phyloP scores from a whole-genome alignment of 1,140 invertebrate species.

The Steinernema khuongi region DNA sequence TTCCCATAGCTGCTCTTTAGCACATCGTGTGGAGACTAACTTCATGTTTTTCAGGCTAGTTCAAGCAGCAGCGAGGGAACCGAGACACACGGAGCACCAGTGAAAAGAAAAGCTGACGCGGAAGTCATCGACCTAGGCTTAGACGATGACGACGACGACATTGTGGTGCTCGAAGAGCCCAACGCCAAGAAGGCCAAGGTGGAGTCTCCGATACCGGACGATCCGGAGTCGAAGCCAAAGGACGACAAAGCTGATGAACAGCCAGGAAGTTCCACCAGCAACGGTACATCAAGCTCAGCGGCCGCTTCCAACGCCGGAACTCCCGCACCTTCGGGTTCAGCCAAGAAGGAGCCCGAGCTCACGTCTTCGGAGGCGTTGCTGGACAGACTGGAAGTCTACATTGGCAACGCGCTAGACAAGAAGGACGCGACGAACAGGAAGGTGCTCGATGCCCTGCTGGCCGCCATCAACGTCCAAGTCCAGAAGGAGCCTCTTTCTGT shows the following conservation, averaged over 20 bases:
- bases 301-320: background rate
- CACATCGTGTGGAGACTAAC: too few species aligned
- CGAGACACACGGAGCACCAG: background rate
- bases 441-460: conserved; percentile 51
- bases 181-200: conserved; percentile 36
- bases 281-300: background rate
- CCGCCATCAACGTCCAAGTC: conserved; percentile 56
- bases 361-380: conserved; percentile 42
- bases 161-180: background rate
- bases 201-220: conserved; percentile 42
- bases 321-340: background rate
- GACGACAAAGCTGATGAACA: background rate
- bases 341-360: conserved; percentile 41
- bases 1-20: too few species aligned
- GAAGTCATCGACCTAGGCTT: conserved; percentile 38
- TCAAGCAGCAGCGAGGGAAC: background rate
- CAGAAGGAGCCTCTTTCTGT: conserved; percentile 53
- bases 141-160: conserved; percentile 45
- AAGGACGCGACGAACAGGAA: conserved; percentile 49
- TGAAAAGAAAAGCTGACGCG: conserved; percentile 19
- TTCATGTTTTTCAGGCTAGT: background rate
- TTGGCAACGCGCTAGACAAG: conserved; percentile 38
- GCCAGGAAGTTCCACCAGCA: conserved; percentile 6
- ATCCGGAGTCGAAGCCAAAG: conserved; percentile 36
- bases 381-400: conserved; percentile 49